Evolutionary conservation across 2,113 vertebrate species (phyloP).

Genomic region (Pogonocichla stellata): DNA sequence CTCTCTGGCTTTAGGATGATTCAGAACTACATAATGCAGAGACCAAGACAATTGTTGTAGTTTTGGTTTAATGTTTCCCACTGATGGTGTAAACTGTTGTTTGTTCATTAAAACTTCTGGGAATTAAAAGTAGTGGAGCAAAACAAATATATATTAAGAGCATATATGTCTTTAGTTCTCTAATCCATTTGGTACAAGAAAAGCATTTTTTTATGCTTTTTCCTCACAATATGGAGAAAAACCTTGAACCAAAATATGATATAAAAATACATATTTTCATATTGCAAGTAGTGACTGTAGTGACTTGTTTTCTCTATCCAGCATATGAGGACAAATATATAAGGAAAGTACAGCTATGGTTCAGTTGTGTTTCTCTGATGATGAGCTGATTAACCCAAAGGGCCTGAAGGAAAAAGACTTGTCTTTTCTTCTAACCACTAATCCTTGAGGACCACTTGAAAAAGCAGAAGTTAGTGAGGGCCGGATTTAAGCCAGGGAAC

Average conservation of each 20-base stretch:
- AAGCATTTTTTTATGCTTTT: not conserved
- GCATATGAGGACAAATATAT: not conserved
- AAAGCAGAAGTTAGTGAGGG: not conserved
- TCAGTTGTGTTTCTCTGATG: not conserved
- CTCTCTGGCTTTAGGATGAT: not conserved
- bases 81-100: not conserved
- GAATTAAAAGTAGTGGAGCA: not conserved
- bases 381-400: not conserved
- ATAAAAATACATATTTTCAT: not conserved
- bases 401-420: not conserved
- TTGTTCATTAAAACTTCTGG: not conserved
- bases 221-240: not conserved
- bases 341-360: not conserved
- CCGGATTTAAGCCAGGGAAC: not conserved
- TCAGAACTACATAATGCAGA: not conserved
- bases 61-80: not conserved
- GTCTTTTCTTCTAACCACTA: not conserved
- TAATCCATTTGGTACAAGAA: not conserved
- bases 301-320: not conserved
- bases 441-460: not conserved
- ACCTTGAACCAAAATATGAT: not conserved
- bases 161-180: not conserved
- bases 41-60: not conserved
- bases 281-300: not conserved
- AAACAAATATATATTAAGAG: not conserved